These are phyloP conservation scores for Rhopalosiphum padi DNA, from an alignment of 1,140 invertebrate species.

Conservation along the genomic window DNA sequence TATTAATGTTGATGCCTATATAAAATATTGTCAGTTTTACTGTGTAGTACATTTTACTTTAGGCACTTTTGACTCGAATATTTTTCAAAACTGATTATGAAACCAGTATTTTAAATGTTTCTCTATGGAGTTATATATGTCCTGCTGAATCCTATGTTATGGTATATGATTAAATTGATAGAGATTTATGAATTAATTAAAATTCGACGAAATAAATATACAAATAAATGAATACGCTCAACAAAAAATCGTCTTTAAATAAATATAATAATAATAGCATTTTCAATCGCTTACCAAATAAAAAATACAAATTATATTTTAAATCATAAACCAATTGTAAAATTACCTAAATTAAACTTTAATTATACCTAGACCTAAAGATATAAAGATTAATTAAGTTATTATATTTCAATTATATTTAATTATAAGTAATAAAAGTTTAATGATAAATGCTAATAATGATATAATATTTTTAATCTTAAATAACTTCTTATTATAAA, in stretches of 20 bases:
- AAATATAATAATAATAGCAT: not conserved
- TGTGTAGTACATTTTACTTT: not conserved
- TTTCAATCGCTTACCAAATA: not conserved
- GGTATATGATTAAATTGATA: too few relatives aligned
- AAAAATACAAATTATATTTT: not conserved
- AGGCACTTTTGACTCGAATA: not conserved
- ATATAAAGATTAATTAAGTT: too few relatives aligned
- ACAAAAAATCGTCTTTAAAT: not conserved
- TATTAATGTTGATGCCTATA: not conserved
- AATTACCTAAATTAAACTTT: too few relatives aligned
- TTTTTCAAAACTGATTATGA: not conserved
- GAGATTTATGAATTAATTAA: not conserved
- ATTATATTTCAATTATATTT: not conserved
- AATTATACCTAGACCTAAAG: too few relatives aligned
- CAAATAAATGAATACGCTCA: not conserved
- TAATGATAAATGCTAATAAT: not conserved
- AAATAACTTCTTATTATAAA: not conserved
- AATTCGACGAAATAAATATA: not conserved
- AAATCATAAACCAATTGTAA: not conserved
- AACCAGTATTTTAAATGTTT: not conserved
- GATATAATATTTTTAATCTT: not conserved
- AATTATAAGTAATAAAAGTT: too few relatives aligned
- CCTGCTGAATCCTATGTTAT: not conserved
- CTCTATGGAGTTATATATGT: not conserved
- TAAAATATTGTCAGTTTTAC: not conserved